Base-by-base conservation (phyloP, 2,797 vertebrate genomes). In the Jordanella pulchra region DNA sequence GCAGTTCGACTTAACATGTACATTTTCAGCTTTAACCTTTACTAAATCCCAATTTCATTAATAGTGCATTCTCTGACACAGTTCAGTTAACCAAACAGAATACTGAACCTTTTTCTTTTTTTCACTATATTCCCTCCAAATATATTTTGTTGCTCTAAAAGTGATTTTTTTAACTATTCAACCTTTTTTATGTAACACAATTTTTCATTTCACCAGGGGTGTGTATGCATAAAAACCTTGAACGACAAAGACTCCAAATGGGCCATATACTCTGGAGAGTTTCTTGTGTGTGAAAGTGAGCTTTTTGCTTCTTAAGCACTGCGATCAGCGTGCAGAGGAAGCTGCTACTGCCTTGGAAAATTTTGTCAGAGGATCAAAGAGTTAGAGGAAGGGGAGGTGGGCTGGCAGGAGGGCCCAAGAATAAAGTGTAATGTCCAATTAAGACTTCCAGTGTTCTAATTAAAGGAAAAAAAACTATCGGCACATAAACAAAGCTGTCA, bases 381-480 rank as follows among this genome's bases (percentile, higher is more conserved):
- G 68, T 84, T 86, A 78, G 69, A 76, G 74, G 76, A 75, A 70
- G 27, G 65, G 72, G 75, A 79, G 66, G 60, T 63, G 75, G 72
- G 75, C 23, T 50, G 63, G 76, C 11, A 23, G 68, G 58, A 76
- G 75, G 76, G 55, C 39, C 64, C 56, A 21, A 75, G 77, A 83
- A 88, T 83, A 84, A 82, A 89, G 83, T 74, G 67, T 84, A 79
- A 86, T 87, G 86, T 89, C 81, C 89, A 90, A 92, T 93, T 91
- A 93, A 79, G 81, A 76, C 78, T 83, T 86, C 69, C 86, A 87
- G 89, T 90, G 86, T 89, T 90, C 90, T 91, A 91, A 93, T 93
- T 88, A 86, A 89, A 81, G 77, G 71, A 66, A 75, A 83, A 60
- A 82, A 79, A 75, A 67, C 76, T 73, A 75, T 81, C 61, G 67